A percentile compares a stretch with the other conserved stretches of the same genome.
Evolutionary conservation across 2,888 invertebrate species (phyloP).

Genomic region (Eurois occulta): DNA sequence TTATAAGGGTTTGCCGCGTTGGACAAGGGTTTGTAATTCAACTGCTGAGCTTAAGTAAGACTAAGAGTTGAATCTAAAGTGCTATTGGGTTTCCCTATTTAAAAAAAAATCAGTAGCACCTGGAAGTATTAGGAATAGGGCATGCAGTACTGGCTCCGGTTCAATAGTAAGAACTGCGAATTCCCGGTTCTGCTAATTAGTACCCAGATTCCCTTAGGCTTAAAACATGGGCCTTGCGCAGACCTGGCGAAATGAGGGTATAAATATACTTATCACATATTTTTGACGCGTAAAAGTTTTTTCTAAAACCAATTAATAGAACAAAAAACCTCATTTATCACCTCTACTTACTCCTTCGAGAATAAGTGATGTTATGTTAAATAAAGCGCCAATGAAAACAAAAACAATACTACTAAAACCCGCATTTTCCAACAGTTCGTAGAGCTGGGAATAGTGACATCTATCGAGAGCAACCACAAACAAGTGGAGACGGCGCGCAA

Average conservation of each 20-base stretch:
- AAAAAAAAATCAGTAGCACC: too few species aligned
- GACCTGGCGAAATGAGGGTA: background rate
- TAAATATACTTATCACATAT: background rate
- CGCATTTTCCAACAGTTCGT: slow-evolving; percentile 93
- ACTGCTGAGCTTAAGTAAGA: too few species aligned
- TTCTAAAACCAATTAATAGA: background rate
- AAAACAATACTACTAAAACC: background rate
- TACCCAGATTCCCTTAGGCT: background rate
- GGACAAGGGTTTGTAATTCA: too few species aligned
- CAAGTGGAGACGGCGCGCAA: slow-evolving; percentile 97
- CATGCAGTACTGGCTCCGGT: too few species aligned
- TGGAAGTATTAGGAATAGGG: too few species aligned
- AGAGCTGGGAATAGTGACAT: slow-evolving; percentile 98
- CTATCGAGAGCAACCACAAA: slow-evolving; percentile 99
- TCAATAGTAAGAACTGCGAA: too few species aligned
- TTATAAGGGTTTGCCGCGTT: too few species aligned
- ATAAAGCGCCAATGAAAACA: background rate
- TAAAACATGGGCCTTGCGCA: background rate
- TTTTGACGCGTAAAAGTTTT: background rate
- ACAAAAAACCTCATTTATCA: background rate
- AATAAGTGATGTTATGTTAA: background rate
- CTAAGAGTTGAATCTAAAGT: too few species aligned
- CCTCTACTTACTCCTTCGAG: background rate
- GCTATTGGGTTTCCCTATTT: too few species aligned
- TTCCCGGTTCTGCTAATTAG: too few species aligned